These are phyloP conservation scores for Spinibarbus caldwelli DNA, from an alignment of 2,797 vertebrate genomes.

Conservation along the genomic window DNA sequence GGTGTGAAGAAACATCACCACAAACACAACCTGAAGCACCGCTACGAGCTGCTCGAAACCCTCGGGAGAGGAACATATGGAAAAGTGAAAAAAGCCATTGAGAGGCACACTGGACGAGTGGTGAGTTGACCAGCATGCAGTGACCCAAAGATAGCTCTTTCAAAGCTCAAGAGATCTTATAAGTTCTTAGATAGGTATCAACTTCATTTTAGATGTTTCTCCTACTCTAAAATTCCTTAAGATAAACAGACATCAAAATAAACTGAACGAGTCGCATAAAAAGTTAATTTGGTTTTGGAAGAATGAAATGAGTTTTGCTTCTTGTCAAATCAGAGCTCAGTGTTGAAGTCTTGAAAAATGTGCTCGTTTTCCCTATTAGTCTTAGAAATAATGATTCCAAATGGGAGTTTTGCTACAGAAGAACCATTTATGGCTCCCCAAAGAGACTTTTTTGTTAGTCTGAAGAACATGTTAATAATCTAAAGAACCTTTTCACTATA, in stretches of 20 bases:
- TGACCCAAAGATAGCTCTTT: too few relatives aligned
- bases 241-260: neutral
- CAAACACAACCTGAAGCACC: conserved; percentile 91
- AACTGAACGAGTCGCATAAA: neutral
- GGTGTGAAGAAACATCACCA: conserved; percentile 85
- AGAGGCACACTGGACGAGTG: conserved; percentile 86
- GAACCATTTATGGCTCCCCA: too few relatives aligned
- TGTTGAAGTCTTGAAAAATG: neutral
- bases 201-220: too few relatives aligned
- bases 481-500: too few relatives aligned
- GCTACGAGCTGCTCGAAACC: conserved; percentile 87
- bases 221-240: too few relatives aligned
- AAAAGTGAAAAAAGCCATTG: conserved; percentile 87
- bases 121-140: conserved; percentile 72
- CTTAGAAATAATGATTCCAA: neutral
- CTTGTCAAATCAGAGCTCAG: neutral
- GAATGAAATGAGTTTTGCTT: neutral
- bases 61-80: conserved; percentile 89
- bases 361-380: neutral
- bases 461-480: neutral
- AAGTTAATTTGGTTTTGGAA: neutral
- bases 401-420: neutral
- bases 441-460: neutral
- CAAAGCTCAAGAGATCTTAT: neutral
- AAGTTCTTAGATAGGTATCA: neutral